phyloP scores from a whole-genome alignment of 2,888 invertebrate genomes.

The Cryptops parisi region DNA sequence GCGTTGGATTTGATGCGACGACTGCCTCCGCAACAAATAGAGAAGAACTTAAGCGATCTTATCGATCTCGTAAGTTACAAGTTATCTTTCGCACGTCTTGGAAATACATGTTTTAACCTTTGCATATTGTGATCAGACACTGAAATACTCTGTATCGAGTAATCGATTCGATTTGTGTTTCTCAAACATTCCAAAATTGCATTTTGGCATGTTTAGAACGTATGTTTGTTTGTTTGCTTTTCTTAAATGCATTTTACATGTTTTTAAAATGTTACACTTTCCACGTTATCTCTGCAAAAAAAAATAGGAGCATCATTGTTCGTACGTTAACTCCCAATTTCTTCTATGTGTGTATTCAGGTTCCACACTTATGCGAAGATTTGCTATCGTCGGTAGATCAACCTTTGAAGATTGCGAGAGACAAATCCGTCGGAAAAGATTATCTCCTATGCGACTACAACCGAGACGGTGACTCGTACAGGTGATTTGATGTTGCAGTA shows the following conservation, averaged over 20 bases:
- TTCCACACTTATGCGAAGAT: constrained; percentile 91
- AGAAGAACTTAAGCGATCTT: constrained; percentile 93
- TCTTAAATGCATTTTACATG: too few relatives aligned
- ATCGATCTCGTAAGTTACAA: constrained; percentile 70
- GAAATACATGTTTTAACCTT: too few relatives aligned
- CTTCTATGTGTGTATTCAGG: constrained; percentile 32
- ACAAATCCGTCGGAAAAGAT: constrained; percentile 88
- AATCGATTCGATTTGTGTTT: background rate
- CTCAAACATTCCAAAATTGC: background rate
- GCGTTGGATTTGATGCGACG: constrained; percentile 97
- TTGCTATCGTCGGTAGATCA: constrained; percentile 94
- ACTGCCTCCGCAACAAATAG: constrained; percentile 97
- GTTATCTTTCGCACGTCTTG: too few relatives aligned
- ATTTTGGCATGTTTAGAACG: background rate
- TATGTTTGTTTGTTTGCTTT: too few relatives aligned
- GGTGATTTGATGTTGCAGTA: constrained; percentile 40
- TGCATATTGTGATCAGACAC: too few relatives aligned
- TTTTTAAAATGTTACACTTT: too few relatives aligned
- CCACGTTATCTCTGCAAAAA: too few relatives aligned
- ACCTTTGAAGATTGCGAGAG: constrained; percentile 87
- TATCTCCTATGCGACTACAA: constrained; percentile 98
- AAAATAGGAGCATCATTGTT: background rate
- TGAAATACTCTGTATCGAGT: too few relatives aligned
- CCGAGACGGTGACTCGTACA: constrained; percentile 95
- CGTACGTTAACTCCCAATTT: background rate